Percentiles rank a stretch among this genome's conserved stretches.
Conservation (phyloP, 1,140 invertebrate species). For the Orchesella cincta region DNA sequence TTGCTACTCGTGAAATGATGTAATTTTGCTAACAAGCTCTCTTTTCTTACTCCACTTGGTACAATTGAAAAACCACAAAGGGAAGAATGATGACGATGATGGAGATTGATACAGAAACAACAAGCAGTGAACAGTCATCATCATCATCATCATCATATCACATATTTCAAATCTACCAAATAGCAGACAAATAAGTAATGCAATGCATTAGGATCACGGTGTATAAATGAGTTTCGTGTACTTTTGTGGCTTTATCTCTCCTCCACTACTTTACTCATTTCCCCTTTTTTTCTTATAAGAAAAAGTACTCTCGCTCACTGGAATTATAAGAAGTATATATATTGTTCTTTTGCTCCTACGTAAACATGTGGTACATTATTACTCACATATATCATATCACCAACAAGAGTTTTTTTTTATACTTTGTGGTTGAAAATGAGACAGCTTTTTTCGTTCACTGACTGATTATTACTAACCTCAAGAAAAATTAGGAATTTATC, state of each 20-base stretch:
- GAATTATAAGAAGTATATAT: not conserved
- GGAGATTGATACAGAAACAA: not conserved
- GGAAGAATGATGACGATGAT: not conserved
- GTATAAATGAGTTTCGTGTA: not conserved
- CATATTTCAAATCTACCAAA: not conserved
- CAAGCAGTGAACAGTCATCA: too few relatives aligned
- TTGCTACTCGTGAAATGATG: not conserved
- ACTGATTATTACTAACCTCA: constrained; percentile 26
- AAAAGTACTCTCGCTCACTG: too few relatives aligned
- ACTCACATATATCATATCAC: too few relatives aligned
- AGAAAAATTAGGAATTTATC: constrained; percentile 21
- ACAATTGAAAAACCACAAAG: constrained; percentile 4
- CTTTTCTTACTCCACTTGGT: not conserved
- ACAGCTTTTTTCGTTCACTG: not conserved
- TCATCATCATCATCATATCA: not conserved
- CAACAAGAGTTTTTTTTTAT: not conserved
- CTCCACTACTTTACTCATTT: not conserved
- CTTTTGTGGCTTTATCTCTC: not conserved
- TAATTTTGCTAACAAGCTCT: constrained; percentile 20
- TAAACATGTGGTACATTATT: too few relatives aligned
- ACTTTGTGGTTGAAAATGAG: constrained; percentile 16
- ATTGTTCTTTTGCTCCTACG: not conserved
- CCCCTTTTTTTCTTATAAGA: not conserved
- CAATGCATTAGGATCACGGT: not conserved
- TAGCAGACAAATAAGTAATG: not conserved